Base-by-base conservation (phyloP, 2,888 invertebrate genomes). In the Oscheius sp. region DNA sequence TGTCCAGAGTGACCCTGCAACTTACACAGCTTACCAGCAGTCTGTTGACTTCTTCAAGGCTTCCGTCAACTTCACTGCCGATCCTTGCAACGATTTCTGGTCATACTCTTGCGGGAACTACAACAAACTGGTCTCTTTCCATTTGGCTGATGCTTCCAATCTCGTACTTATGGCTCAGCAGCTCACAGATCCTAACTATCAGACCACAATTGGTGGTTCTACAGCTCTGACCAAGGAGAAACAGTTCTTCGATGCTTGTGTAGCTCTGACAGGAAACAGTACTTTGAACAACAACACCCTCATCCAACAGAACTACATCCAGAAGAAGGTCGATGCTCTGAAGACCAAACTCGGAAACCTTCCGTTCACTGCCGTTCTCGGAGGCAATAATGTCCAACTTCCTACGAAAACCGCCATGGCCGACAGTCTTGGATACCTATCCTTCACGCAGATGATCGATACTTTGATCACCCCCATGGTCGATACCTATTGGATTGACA, bases 1-100 rank as follows among this genome's bases (percentile, higher is more conserved):
- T 53, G 76, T 70, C 9, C 73, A 81, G 3, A 62, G 68, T 10
- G 68, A 84, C 70, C 74, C 79, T 37, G 62, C 73, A 50, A 75
- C 72, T 29, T 76, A 78, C 75, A 75, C 73, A 13, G 82, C 84
- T 2, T 84, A 77, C 62, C 75, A 80, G 68, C 73, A 76, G 58
- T 76, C 77, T 50, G 73, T 76, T 9, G 72, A 76, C 58, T 80
- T 76, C 57, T 82, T 81, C 65, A 68, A 81, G 79, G 77, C 76
- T 51, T 80, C 80, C 0, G 71, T 81, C 11, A 76, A 86, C 76
- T 72, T 82, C 48, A 53, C 73, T n/a, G 70, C 77, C 47, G 81
- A 85, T 73, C 87, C 87, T 11, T 87, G 87, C 78, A 73, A 80
- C 50, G 84, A 87, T 63, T 87, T 87, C 83, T 87, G 80, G 78